Conservation (phyloP, 2,888 invertebrate species). For the Anaspis maculata region DNA sequence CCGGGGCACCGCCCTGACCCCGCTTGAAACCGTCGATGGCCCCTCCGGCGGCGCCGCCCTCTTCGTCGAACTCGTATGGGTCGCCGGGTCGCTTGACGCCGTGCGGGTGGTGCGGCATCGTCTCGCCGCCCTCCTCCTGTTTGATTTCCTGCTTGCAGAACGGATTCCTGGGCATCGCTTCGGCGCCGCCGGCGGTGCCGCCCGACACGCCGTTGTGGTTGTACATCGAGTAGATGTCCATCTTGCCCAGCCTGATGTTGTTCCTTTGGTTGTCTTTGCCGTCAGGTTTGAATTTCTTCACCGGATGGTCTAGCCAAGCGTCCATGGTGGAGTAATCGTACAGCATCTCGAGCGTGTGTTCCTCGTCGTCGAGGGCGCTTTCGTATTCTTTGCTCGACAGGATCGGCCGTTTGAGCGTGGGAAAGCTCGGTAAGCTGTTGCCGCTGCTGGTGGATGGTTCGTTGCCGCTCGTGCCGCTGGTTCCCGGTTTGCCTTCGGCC, state of each 20-base stretch:
- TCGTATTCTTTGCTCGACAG: constrained; percentile 73
- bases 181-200: constrained; percentile 25
- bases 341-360: constrained; percentile 68
- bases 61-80: constrained; percentile 68
- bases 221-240: constrained; percentile 39
- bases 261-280: constrained; percentile 41
- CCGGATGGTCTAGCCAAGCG: constrained; percentile 85
- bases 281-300: constrained; percentile 74
- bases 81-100: constrained; percentile 46
- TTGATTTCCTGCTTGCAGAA: constrained; percentile 49
- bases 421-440: constrained; percentile 13
- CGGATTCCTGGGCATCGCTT: constrained; percentile 21
- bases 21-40: constrained; percentile 47
- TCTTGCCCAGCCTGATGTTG: constrained; percentile 31
- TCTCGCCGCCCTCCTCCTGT: constrained; percentile 43
- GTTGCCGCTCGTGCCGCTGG: constrained; percentile 25
- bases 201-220: constrained; percentile 29
- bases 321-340: constrained; percentile 83
- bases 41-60: constrained; percentile 45
- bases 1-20: constrained; percentile 37
- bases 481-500: constrained; percentile 19
- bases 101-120: constrained; percentile 18
- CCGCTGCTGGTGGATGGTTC: constrained; percentile 21
- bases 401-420: constrained; percentile 61
- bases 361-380: constrained; percentile 71